A percentile compares a stretch with the other conserved stretches of the same genome.
phyloP scores from a whole-genome alignment of 2,113 vertebrate genomes.

The Pogona vitticeps region DNA sequence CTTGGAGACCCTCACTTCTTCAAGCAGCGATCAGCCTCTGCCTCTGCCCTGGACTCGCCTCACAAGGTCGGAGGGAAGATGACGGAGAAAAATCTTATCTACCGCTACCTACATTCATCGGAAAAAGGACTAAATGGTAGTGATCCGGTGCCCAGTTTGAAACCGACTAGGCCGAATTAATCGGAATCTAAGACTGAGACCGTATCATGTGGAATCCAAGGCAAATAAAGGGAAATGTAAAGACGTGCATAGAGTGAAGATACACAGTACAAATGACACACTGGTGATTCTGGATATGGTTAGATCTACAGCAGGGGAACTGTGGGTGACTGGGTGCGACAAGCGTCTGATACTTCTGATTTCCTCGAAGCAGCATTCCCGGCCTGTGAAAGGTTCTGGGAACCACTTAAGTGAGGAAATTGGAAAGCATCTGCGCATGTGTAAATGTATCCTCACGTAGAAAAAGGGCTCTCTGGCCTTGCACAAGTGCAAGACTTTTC shows the following conservation, averaged over 20 bases:
- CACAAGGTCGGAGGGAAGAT: neutral
- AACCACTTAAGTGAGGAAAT: neutral
- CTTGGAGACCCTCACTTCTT: too few species aligned
- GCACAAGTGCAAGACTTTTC: neutral
- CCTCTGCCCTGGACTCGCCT: neutral
- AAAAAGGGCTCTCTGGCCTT: neutral
- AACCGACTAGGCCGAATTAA: neutral
- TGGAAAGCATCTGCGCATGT: neutral
- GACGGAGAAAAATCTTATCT: neutral
- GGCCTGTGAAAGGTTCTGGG: neutral
- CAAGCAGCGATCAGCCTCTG: too few species aligned
- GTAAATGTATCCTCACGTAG: neutral
- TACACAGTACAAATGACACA: neutral
- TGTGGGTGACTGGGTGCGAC: neutral
- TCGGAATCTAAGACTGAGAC: neutral
- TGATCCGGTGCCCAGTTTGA: neutral
- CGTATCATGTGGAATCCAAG: neutral
- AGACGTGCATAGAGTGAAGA: neutral
- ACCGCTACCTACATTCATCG: neutral
- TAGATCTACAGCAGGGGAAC: neutral
- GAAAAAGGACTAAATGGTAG: neutral
- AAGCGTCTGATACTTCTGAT: neutral
- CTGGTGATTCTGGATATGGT: neutral
- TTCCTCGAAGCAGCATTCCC: neutral
- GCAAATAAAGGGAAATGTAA: neutral